These are phyloP conservation scores for Lophius piscatorius DNA, from an alignment of 2,113 vertebrate species.

Conservation along the genomic window DNA sequence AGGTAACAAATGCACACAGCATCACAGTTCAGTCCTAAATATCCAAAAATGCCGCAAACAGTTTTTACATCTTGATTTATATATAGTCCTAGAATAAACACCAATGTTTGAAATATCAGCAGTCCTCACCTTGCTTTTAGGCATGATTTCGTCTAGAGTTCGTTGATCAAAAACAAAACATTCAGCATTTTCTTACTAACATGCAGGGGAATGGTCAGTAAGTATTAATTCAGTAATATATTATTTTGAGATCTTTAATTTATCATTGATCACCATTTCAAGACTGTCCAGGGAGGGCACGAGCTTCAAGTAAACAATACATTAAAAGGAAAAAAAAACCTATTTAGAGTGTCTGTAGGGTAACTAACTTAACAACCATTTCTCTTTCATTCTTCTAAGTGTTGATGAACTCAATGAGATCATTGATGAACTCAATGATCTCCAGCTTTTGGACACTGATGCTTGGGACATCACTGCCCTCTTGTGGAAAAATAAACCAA, in stretches of 20 bases:
- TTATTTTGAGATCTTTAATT: too few relatives aligned
- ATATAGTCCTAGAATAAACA: constrained; percentile 21
- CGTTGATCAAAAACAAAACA: constrained; percentile 3
- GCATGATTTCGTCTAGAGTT: constrained; percentile 9
- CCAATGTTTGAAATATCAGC: too few relatives aligned
- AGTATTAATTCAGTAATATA: too few relatives aligned
- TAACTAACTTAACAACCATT: constrained; percentile 1
- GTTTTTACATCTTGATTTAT: constrained; percentile 24
- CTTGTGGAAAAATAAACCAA: constrained; percentile 61
- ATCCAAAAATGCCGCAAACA: constrained; percentile 33
- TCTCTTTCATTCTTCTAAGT: background rate
- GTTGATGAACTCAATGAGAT: too few relatives aligned
- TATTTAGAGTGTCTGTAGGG: background rate
- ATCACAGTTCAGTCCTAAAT: constrained; percentile 14
- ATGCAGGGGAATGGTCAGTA: too few relatives aligned
- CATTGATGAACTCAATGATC: constrained; percentile 69
- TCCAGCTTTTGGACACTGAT: constrained; percentile 14
- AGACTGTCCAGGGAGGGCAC: too few relatives aligned
- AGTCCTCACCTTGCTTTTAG: constrained; percentile 8
- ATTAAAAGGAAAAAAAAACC: too few relatives aligned
- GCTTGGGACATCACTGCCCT: constrained; percentile 69
- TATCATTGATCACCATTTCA: too few relatives aligned
- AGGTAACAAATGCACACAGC: constrained; percentile 82
- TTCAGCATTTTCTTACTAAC: too few relatives aligned
- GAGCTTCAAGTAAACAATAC: too few relatives aligned